Evolutionary conservation across 1,140 invertebrate species (phyloP), one percentile per base, ranked within the genome.

Genomic region (Sitodiplosis mosellana): DNA sequence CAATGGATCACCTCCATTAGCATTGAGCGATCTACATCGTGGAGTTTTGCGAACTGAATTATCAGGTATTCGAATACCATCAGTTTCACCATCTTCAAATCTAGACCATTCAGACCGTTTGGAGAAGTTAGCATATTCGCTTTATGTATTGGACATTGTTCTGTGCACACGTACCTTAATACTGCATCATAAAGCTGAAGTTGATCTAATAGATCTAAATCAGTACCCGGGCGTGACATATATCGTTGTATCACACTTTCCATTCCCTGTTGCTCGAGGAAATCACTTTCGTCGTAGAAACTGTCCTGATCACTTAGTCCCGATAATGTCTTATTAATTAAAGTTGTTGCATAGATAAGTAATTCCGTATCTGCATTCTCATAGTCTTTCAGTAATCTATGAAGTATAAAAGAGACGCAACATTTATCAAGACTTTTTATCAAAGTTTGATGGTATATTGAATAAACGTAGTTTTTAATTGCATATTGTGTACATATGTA

Each of bases 251-350:
- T 88, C 36, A 96, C 83, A 17, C 73, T 72, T 64, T 96, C 91
- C 66, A 99, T 93, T 3, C 91, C 92, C 59, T 95, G 91, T 55
- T 96, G 90, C 64, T 99, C 94, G 33, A 99, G 67, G 33, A 80
- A 77, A 70, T 99, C 95, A 0, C 93, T 91, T 56, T 99, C 87
- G 68, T 99, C 93, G 60, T 98, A 99, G 64, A 96, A 99, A 10
- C 85, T 89, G 62, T 98, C 92, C 66, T 94, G 88, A 68, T 98
- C 94, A 1, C 89, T 87, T 48, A 98, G 79, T 7, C 92, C 93
- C 63, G 91, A 92, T 14, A 99, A 64, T 22, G 90, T 91, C 70
- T 94, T 95, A 67, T 99, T 99, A 52, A 99, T 82, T 38, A 99
- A 74, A 14, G 91, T 96, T 56, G 91, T 95, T 12, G 92, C 89